phyloP scores from a whole-genome alignment of 2,113 vertebrate genomes.

The Chloroceryle aenea region DNA sequence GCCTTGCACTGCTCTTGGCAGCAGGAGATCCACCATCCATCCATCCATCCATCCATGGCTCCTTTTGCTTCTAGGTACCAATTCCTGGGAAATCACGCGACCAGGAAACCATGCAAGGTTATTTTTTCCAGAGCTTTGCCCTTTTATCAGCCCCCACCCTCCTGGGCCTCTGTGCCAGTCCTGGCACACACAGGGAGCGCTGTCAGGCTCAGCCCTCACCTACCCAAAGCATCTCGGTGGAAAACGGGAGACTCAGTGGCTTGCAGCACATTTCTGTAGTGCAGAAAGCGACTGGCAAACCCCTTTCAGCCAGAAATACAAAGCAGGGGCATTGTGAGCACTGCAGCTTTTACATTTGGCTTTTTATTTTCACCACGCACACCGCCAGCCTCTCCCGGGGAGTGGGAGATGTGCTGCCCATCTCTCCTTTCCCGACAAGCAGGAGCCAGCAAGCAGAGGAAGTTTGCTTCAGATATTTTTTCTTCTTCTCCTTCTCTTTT shows the following conservation, averaged over 20 bases:
- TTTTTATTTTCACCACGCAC: not conserved
- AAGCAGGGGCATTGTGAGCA: not conserved
- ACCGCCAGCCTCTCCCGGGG: rapidly evolving
- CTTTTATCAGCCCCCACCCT: not conserved
- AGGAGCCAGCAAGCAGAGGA: not conserved
- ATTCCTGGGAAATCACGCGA: not conserved
- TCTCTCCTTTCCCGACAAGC: not conserved
- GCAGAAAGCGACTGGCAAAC: rapidly evolving
- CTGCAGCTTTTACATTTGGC: rapidly evolving
- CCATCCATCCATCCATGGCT: too few relatives aligned
- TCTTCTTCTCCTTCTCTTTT: not conserved
- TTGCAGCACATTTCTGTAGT: rapidly evolving
- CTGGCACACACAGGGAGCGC: not conserved
- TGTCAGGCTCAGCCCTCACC: not conserved
- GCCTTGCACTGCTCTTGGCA: rapidly evolving
- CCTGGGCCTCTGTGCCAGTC: not conserved
- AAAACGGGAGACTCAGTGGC: rapidly evolving
- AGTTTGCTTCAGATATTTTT: not conserved
- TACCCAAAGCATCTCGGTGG: rapidly evolving
- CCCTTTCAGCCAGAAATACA: not conserved
- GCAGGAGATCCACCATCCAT: not conserved
- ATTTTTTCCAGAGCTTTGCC: not conserved
- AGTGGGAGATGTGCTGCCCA: rapidly evolving
- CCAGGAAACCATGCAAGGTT: too few relatives aligned
- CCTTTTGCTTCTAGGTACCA: not conserved